Evolutionary conservation across 2,113 vertebrate genomes (phyloP), one percentile per base, ranked within the genome.

Genomic region (Alethe diademata): DNA sequence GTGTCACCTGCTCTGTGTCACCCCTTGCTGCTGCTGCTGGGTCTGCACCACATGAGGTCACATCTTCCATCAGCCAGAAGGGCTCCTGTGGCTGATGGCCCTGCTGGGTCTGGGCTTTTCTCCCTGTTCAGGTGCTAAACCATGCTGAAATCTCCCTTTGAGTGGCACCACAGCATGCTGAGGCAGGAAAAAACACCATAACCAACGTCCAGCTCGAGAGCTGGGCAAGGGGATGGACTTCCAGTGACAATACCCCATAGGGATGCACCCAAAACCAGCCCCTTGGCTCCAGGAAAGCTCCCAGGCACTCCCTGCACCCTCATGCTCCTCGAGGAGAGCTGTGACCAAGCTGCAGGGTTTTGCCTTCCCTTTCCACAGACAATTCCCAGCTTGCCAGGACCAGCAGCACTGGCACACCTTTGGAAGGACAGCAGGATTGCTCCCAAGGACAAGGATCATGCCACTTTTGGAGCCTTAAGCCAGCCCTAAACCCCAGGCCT

Each of bases 261-360:
- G 18, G 29, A 2, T 54, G 47, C 33, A 23, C 29, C 25, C 51
- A 36, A 70, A 74, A 2, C 19, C 61, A 70, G 4, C 19, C 33
- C 20, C 23, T 38, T 23, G 23, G 47, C 31, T 80, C 54, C 54
- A 61, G 67, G 48, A 51, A 72, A 83, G 33, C 61, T 92, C 48
- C 57, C 0, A 6, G 24, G 22, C 3, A 4, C 51, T 71, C 38
- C n/a, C 71, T 35, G 36, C 22, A 11, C 19, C 50, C 25, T 38
- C 19, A 0, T 0, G 2, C n/a, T 42, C 81, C 62, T 67, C 0
- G 0, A 69, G 38, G 24, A 88, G 57, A 86, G 43, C 66, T 0
- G 2, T 35, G 43, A 67, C n/a, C 45, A 25, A 66, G 40, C 48
- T 69, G 24, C 0, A 14, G n/a, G 53, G 53, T 7, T 90, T 71